phyloP scores from a whole-genome alignment of 2,797 vertebrate genomes.

The Prunella strophiata region DNA sequence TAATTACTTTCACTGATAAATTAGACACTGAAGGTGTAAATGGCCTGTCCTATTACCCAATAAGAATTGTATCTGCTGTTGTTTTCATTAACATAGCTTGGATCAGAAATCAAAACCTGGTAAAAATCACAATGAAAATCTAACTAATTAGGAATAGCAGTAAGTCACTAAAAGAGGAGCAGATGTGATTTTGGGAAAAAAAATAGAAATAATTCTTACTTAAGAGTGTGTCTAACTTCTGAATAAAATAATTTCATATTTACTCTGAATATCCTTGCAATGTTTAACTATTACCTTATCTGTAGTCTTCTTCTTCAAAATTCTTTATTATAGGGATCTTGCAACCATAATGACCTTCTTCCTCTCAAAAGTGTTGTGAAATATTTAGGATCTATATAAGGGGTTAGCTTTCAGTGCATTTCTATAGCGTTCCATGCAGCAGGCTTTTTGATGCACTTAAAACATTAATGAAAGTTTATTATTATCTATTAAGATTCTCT shows the following conservation, averaged over 20 bases:
- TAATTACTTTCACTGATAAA: constrained; percentile 1
- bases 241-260: neutral
- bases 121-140: neutral
- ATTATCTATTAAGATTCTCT: neutral
- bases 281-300: neutral
- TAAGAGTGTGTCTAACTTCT: neutral
- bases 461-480: neutral
- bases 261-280: neutral
- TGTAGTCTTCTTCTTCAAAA: neutral
- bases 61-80: neutral
- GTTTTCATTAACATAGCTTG: neutral
- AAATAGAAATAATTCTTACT: neutral
- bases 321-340: neutral
- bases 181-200: neutral
- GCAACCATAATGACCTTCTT: neutral
- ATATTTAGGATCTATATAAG: neutral
- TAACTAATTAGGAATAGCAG: neutral
- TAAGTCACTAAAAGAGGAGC: neutral
- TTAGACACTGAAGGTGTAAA: neutral
- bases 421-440: neutral
- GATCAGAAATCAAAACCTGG: neutral
- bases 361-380: neutral
- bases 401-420: neutral
- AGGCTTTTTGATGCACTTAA: neutral
- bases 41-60: neutral